These are phyloP conservation scores for Corythucha ciliata DNA, from an alignment of 2,888 invertebrate genomes.

Conservation along the genomic window DNA sequence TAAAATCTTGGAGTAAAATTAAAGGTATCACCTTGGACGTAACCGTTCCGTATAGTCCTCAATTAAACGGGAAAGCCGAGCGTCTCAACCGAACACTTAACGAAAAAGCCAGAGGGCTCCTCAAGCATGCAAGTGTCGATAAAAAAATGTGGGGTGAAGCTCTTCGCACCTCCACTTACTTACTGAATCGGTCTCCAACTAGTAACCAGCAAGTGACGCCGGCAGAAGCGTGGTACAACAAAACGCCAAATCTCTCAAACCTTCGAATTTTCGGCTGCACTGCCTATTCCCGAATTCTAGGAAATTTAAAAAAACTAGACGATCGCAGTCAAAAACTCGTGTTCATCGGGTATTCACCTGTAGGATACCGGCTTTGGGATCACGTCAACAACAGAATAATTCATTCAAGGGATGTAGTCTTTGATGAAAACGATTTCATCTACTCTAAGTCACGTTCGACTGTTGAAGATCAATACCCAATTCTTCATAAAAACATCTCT, in stretches of 20 bases:
- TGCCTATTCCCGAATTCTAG: constrained; percentile 2
- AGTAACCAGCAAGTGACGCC: constrained; percentile 4
- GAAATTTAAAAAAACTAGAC: constrained; percentile 8
- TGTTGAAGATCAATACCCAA: no score
- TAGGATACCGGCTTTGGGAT: constrained; percentile 14
- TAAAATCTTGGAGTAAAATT: constrained; percentile 4
- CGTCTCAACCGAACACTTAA: constrained; percentile 5
- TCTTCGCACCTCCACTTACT: background rate
- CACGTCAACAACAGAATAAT: constrained; percentile 11
- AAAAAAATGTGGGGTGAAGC: background rate
- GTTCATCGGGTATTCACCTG: constrained; percentile 14
- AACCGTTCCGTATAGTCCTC: constrained; percentile 14
- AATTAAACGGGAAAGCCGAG: constrained; percentile 15
- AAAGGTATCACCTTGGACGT: constrained; percentile 13
- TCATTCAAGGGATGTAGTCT: constrained; percentile 12
- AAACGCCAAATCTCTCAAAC: constrained; percentile 3
- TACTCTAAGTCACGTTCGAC: no score
- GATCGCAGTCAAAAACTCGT: background rate
- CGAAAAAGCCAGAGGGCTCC: background rate
- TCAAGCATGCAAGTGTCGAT: background rate
- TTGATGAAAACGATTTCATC: no score
- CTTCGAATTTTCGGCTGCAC: constrained; percentile 8
- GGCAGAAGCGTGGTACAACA: constrained; percentile 9
- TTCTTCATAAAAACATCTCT: no score
- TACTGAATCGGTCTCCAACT: constrained; percentile 12